A percentile compares a stretch with the other conserved stretches of the same genome.
phyloP scores from a whole-genome alignment of 1,140 invertebrate species.

The Stenopsyche tienmushanensis region DNA sequence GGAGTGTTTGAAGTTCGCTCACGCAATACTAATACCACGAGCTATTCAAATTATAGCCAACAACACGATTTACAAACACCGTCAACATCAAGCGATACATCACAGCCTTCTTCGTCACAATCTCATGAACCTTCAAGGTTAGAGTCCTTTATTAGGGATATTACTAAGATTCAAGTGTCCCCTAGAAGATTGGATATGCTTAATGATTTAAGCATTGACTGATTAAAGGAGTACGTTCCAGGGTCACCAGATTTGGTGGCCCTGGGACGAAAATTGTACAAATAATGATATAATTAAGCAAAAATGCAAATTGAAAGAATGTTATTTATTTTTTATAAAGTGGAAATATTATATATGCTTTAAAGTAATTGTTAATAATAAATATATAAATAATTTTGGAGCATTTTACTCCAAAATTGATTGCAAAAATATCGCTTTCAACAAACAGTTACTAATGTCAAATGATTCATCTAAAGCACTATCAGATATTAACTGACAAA shows the following conservation, averaged over 20 bases:
- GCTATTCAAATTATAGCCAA: too few relatives aligned
- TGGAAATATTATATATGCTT: too few relatives aligned
- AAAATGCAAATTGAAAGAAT: too few relatives aligned
- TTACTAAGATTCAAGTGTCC: slow-evolving; percentile 49
- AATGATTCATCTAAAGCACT: too few relatives aligned
- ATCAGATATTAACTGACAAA: too few relatives aligned
- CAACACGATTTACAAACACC: slow-evolving; percentile 38
- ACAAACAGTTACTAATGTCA: too few relatives aligned
- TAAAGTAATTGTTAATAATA: too few relatives aligned
- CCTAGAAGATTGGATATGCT: slow-evolving; percentile 45
- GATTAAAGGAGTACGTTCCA: slow-evolving; percentile 55
- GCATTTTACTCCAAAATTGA: too few relatives aligned
- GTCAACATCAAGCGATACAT: slow-evolving; percentile 40
- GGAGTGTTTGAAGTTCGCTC: slow-evolving; percentile 50
- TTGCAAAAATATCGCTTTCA: too few relatives aligned
- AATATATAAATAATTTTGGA: too few relatives aligned
- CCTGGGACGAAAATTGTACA: slow-evolving; percentile 37
- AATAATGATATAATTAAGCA: slow-evolving; percentile 6
- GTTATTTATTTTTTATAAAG: too few relatives aligned
- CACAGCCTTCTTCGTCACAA: slow-evolving; percentile 43
- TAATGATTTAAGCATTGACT: slow-evolving; percentile 55
- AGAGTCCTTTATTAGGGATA: slow-evolving; percentile 51
- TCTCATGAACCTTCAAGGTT: slow-evolving; percentile 48
- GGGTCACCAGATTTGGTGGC: slow-evolving; percentile 46
- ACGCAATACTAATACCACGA: too few relatives aligned